A percentile compares a stretch with the other conserved stretches of the same genome.
Conservation (phyloP, 2,888 invertebrate genomes). For the Orchestes rusci region DNA sequence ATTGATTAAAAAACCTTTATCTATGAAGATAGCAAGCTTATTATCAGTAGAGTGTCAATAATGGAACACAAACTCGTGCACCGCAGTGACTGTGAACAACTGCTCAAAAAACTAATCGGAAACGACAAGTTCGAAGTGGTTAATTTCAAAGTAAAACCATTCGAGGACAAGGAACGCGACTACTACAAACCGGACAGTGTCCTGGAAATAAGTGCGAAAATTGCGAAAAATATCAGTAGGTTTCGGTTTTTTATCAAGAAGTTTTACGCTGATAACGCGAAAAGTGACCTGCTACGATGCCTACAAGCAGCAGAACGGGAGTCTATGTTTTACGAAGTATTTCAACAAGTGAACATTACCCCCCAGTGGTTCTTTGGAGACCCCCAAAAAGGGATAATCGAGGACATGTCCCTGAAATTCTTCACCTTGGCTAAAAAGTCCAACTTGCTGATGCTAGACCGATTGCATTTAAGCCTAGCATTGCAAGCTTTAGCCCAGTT, state of each 20-base stretch:
- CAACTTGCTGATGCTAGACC: constrained; percentile 14
- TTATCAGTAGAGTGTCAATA: too few relatives aligned
- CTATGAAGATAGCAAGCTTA: too few relatives aligned
- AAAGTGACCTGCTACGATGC: constrained; percentile 7
- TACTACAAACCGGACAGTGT: constrained; percentile 18
- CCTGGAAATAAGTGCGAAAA: constrained; percentile 18
- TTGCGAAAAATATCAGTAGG: constrained; percentile 17
- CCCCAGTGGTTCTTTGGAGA: constrained; percentile 14
- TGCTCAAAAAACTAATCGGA: constrained; percentile 14
- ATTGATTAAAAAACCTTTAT: too few relatives aligned
- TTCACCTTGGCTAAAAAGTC: constrained; percentile 16
- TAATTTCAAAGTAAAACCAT: constrained; percentile 19
- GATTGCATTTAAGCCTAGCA: constrained; percentile 18
- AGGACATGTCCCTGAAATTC: constrained; percentile 20
- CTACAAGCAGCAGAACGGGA: constrained; percentile 15
- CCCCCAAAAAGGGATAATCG: constrained; percentile 12
- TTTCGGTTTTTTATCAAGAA: constrained; percentile 21
- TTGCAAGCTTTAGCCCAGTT: constrained; percentile 18
- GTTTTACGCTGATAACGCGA: constrained; percentile 4
- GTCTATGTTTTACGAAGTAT: constrained; percentile 12
- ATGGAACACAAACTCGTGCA: constrained; percentile 13
- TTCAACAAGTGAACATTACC: constrained; percentile 11
- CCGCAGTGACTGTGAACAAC: constrained; percentile 11
- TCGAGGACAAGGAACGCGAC: constrained; percentile 17
- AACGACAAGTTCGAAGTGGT: constrained; percentile 18